Evolutionary conservation across 1,140 invertebrate species (phyloP).

Genomic region (Eciton burchellii): DNA sequence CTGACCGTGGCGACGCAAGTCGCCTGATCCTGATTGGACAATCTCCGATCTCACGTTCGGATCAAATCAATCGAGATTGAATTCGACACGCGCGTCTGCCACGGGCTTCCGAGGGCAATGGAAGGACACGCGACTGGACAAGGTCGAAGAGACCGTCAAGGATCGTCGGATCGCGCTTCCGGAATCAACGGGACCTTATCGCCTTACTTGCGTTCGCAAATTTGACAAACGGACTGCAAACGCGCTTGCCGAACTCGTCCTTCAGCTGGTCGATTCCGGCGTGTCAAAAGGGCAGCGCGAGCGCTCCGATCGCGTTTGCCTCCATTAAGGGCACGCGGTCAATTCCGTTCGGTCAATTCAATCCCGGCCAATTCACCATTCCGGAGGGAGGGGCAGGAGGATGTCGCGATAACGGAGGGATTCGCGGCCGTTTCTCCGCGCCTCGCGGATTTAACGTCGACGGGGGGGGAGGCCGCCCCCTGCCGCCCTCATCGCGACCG

Average conservation of each 20-base stretch:
- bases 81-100: background rate
- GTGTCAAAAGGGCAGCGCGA: no score
- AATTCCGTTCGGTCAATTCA: conserved; percentile 13
- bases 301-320: no score
- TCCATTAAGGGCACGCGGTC: background rate
- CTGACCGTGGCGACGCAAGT: background rate
- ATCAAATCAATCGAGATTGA: conserved; percentile 67
- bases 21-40: conserved; percentile 67
- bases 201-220: background rate
- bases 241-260: background rate
- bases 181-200: background rate
- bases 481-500: background rate
- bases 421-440: conserved; percentile 36
- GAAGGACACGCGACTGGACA: conserved; percentile 1
- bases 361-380: conserved; percentile 23
- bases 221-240: background rate
- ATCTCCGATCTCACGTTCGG: conserved; percentile 26
- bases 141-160: background rate
- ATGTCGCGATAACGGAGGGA: conserved; percentile 36
- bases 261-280: no score
- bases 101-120: background rate
- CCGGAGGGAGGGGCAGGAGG: background rate
- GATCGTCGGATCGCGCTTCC: conserved; percentile 22
- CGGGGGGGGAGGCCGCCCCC: no score
- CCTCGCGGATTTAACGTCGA: conserved; percentile 35